These are phyloP conservation scores for Geotrypetes seraphini DNA, from an alignment of 2,797 vertebrate species.

Conservation along the genomic window DNA sequence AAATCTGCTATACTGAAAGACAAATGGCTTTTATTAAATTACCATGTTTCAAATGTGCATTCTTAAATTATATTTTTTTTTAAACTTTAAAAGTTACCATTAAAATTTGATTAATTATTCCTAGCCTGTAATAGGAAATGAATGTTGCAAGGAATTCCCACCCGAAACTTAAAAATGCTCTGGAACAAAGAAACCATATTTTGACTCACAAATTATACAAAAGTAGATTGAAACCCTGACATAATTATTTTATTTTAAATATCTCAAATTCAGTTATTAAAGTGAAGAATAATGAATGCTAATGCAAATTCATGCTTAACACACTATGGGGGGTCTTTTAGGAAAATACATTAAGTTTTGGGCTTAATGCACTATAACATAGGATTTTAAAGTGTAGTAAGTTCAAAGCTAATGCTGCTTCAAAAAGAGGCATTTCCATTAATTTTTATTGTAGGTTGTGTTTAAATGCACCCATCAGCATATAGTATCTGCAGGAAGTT, in stretches of 20 bases:
- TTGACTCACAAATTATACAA: conserved; percentile 26
- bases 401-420: too few species aligned
- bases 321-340: too few species aligned
- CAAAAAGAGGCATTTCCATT: too few species aligned
- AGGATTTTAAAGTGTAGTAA: too few species aligned
- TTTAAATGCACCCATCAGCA: too few species aligned
- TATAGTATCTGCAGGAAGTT: too few species aligned
- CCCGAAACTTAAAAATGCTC: conserved; percentile 22
- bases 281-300: neutral
- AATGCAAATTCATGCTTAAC: conserved; percentile 15
- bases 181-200: conserved; percentile 20
- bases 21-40: conserved; percentile 20
- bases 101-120: conserved; percentile 36
- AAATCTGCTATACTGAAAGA: conserved; percentile 23
- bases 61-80: conserved; percentile 35
- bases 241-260: conserved; percentile 28
- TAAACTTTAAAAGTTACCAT: conserved; percentile 22
- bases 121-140: conserved; percentile 37
- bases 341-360: too few species aligned
- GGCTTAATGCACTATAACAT: too few species aligned
- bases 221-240: conserved; percentile 24
- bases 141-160: conserved; percentile 30
- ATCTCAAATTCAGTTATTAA: conserved; percentile 30
- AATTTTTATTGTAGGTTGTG: too few species aligned
- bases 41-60: conserved; percentile 5